Conservation (phyloP, 2,113 vertebrate genomes). For the Lathamus discolor region DNA sequence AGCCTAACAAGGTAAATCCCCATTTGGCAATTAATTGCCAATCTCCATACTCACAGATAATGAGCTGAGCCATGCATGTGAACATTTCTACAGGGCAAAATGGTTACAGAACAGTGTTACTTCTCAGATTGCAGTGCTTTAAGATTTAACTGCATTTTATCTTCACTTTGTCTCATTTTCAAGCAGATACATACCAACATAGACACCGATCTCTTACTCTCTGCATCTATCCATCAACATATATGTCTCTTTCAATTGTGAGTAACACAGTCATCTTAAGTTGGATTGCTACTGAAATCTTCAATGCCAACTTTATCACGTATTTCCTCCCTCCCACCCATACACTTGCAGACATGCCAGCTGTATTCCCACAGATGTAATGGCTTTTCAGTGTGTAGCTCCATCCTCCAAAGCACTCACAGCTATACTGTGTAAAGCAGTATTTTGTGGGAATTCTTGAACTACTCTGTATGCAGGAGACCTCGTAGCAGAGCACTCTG, state of each 20-base stretch:
- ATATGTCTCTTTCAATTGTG: neutral
- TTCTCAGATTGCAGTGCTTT: neutral
- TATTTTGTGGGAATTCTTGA: neutral
- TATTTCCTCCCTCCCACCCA: neutral
- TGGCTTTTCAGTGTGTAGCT: neutral
- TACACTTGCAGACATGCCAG: neutral
- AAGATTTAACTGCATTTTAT: constrained; percentile 3
- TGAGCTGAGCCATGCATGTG: neutral
- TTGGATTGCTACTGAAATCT: neutral
- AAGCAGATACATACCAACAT: neutral
- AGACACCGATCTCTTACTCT: neutral
- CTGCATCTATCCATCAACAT: neutral
- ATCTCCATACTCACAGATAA: neutral
- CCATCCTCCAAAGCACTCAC: neutral
- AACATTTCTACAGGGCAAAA: neutral
- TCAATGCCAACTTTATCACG: neutral
- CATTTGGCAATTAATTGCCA: neutral
- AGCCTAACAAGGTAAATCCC: neutral
- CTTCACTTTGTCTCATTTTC: neutral
- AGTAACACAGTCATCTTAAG: neutral
- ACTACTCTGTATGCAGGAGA: neutral
- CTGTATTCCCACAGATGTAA: neutral
- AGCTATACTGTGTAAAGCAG: neutral
- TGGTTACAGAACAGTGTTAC: neutral
- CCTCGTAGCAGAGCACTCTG: neutral